Base-by-base conservation (phyloP, 2,888 invertebrate species). In the Athetis lepigone region DNA sequence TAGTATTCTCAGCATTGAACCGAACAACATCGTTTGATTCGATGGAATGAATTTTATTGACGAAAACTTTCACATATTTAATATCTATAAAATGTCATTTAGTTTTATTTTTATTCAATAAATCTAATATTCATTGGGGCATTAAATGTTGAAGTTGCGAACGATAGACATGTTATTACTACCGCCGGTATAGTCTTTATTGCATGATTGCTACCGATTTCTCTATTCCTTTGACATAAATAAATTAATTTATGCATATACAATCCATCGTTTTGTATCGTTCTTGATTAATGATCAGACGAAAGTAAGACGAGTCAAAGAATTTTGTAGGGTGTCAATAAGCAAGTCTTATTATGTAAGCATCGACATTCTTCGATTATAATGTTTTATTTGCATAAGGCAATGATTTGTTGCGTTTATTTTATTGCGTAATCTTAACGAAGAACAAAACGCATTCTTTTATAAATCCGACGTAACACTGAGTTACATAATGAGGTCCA, bases 381-480 rank as follows among this genome's bases (percentile, higher is more conserved):
- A 77, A 79, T 70, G 70, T 76, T 80, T 79, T 77, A 85, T 88
- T 88, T 86, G 72, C 84, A 86, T 85, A 83, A 86, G 83, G 64
- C 70, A 66, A 75, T 82, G 76, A 78, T 78, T 87, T 86, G 83
- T 76, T 75, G 80, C 80, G 77, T 70, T 78, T 81, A 78, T 76
- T 73, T 76, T 62, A 65, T 80, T 80, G 46, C 79, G 69, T 77
- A 81, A 79, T 56, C 43, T 60, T 65, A 75, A 75, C 56, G 58
- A 63, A 51, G 61, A 78, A 75, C 67, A 80, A n/a, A 72, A 71
- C 71, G 70, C 66, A 80, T 82, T 76, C 76, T 64, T 79, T 70
- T 59, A 47, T 72, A 73, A 62, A 67, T 33, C 54, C 70, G 58
- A 79, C 79, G 70, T 68, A 73, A 79, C 64, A 27, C 43, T 64